These are phyloP conservation scores for Pocota personata DNA, from an alignment of 2,888 invertebrate species.

Conservation along the genomic window DNA sequence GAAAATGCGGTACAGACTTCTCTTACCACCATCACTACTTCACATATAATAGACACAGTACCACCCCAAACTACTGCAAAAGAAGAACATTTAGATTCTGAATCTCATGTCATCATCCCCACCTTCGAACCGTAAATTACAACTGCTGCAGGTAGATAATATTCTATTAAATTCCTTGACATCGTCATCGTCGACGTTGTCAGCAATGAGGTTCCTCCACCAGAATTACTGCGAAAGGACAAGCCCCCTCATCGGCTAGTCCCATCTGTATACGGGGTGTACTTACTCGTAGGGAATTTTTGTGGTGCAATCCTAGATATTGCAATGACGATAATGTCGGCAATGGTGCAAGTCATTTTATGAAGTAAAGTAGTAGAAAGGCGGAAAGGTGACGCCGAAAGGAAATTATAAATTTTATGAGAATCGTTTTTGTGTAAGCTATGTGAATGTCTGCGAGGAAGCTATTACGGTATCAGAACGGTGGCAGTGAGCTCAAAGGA, in stretches of 20 bases:
- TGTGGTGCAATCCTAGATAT: conserved; percentile 2
- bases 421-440: conserved; percentile 17
- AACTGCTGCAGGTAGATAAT: conserved; percentile 40
- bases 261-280: background rate
- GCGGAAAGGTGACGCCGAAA: conserved; percentile 16
- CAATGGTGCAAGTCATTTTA: conserved; percentile 15
- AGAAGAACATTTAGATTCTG: background rate
- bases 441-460: conserved; percentile 13
- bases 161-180: conserved; percentile 55
- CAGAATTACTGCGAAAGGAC: conserved; percentile 23
- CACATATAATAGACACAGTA: background rate
- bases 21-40: background rate
- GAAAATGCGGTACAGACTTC: background rate
- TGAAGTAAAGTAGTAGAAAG: background rate
- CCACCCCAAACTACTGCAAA: background rate
- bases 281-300: background rate
- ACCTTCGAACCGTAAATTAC: conserved; percentile 33
- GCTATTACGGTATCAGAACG: conserved; percentile 15
- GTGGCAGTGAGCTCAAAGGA: background rate
- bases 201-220: background rate
- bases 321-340: conserved; percentile 1
- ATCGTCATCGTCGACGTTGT: conserved; percentile 14
- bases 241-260: conserved; percentile 1
- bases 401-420: conserved; percentile 53
- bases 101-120: background rate